A percentile compares a stretch with the other conserved stretches of the same genome.
phyloP scores from a whole-genome alignment of 2,888 invertebrate species.

The Heliconius cydno region DNA sequence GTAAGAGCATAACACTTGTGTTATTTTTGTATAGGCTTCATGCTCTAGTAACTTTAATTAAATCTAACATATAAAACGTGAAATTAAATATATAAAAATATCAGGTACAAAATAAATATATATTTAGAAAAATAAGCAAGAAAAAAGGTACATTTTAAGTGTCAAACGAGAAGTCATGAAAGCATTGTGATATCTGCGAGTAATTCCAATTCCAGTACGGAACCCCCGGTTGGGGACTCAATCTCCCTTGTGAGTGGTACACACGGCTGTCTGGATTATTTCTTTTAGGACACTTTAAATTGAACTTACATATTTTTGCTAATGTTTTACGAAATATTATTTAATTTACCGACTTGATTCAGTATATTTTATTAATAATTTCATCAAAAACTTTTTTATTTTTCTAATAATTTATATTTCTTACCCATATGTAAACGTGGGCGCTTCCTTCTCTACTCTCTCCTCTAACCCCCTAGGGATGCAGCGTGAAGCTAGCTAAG shows the following conservation, averaged over 20 bases:
- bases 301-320: background rate
- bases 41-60: background rate
- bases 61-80: background rate
- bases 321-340: no score
- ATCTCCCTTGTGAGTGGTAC: slow-evolving; percentile 50
- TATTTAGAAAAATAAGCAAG: background rate
- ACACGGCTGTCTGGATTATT: slow-evolving; percentile 48
- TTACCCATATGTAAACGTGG: no score
- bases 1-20: background rate
- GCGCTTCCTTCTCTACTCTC: no score
- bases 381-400: no score
- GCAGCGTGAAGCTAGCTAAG: no score
- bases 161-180: slow-evolving; percentile 17
- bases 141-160: background rate
- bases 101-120: no score
- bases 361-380: no score
- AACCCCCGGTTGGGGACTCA: slow-evolving; percentile 41
- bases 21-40: background rate
- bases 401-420: no score
- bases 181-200: slow-evolving; percentile 32
- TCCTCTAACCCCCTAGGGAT: no score
- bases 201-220: slow-evolving; percentile 39
- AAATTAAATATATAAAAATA: no score
- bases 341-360: no score
- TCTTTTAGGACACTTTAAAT: background rate